Percentiles rank a stretch among this genome's conserved stretches.
Conservation (phyloP, 2,888 invertebrate species). For the Himalopsyche anomala region DNA sequence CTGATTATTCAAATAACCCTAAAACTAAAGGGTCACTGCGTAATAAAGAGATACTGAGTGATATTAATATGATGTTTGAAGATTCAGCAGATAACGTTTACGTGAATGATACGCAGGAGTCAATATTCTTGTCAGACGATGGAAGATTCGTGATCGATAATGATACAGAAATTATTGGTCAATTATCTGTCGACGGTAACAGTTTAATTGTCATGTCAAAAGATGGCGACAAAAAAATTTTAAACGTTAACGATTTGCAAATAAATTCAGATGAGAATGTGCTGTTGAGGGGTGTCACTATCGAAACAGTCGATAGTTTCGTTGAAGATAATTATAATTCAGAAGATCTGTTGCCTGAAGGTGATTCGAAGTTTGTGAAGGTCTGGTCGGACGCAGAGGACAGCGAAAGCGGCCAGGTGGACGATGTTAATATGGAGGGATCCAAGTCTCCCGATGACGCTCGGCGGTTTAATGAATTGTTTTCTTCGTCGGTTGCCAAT, state of each 20-base stretch:
- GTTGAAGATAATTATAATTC: constrained; percentile 37
- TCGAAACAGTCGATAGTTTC: neutral
- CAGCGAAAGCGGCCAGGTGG: neutral
- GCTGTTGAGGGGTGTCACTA: neutral
- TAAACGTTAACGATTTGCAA: constrained; percentile 43
- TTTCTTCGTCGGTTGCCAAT: constrained; percentile 39
- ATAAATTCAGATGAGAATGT: constrained; percentile 9
- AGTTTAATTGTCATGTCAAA: constrained; percentile 44
- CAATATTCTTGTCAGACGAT: constrained; percentile 48
- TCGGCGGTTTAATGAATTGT: constrained; percentile 47
- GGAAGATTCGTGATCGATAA: constrained; percentile 50
- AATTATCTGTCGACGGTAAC: constrained; percentile 39
- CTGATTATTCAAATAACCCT: neutral
- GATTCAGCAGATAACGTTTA: constrained; percentile 33
- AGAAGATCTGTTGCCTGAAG: constrained; percentile 30
- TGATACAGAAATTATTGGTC: constrained; percentile 49
- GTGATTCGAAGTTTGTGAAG: constrained; percentile 26
- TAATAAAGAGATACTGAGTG: constrained; percentile 19
- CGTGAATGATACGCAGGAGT: constrained; percentile 45
- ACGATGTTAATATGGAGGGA: constrained; percentile 24
- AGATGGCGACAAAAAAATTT: constrained; percentile 36
- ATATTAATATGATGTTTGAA: constrained; percentile 40
- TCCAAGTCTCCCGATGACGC: constrained; percentile 52
- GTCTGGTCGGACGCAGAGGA: constrained; percentile 22
- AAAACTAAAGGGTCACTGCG: neutral